Evolutionary conservation across 2,888 invertebrate genomes (phyloP), one percentile per base, ranked within the genome.

Genomic region (Uropetala carovei): DNA sequence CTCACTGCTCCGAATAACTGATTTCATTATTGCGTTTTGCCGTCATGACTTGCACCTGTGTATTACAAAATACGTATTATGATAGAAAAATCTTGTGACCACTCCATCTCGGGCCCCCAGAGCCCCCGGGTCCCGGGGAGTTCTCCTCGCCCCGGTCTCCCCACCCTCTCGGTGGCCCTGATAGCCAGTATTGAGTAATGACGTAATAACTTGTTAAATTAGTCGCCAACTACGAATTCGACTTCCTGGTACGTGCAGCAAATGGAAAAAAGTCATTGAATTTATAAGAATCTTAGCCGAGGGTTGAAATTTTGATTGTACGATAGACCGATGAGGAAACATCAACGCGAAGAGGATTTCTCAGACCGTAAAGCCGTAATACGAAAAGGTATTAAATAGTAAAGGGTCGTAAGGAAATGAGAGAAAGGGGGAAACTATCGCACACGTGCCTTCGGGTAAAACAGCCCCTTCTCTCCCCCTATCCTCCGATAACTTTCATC

Each of bases 361-460:
- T 68, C n/a, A n/a, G 22, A 22, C 68, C 10, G 43, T 43, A 43
- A 43, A 43, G 43, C 43, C 43, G 43, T 43, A 3, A 43, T 43
- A 43, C 43, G 43, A 43, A 43, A 9, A n/a, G 8, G 68, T 16
- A 64, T 68, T 9, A n/a, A 68, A 68, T 11, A n/a, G 68, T 22
- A 3, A 43, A 30, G 10, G 43, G 60, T 0, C 27, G 30, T 7
- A 58, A 22, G 60, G 30, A 60, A 64, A 60, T 64, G 86, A 30
- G 27, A 56, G 84, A 60, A 86, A 59, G 27, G 30, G 30, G 60
- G 18, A 86, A 86, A 86, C 59, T 64, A 64, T 64, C 30, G 60
- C 86, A 60, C 59, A 86, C 60, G 60, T 30, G 86, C 86, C 86
- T 60, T 10, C 27, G 85, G 86, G 86, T 60, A 86, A 60, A 30